Evolutionary conservation across 2,797 vertebrate species (phyloP).

Genomic region (Paratrypauchen microcephalus): DNA sequence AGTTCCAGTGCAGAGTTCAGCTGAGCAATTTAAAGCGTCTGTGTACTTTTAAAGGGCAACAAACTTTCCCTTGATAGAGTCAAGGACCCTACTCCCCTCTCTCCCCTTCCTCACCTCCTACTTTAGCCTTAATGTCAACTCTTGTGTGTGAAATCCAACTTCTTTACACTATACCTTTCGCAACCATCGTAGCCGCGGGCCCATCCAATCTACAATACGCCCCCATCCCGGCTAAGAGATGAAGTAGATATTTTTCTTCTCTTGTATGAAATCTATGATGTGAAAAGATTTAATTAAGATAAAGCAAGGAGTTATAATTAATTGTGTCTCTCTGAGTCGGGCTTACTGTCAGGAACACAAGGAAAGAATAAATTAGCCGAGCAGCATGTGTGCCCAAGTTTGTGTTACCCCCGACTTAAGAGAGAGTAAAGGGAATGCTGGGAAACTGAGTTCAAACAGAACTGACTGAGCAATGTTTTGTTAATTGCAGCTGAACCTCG

Average conservation of each 20-base stretch:
- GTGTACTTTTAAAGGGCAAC: conserved; percentile 70
- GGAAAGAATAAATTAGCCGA: conserved; percentile 71
- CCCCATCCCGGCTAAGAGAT: conserved; percentile 51
- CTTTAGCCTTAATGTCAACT: conserved; percentile 38
- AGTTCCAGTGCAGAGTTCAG: conserved; percentile 46
- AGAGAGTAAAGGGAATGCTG: conserved; percentile 29
- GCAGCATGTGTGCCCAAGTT: conserved; percentile 9
- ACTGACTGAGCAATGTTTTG: conserved; percentile 16
- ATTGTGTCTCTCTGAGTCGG: conserved; percentile 69
- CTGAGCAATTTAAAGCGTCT: conserved; percentile 33
- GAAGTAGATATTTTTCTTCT: conserved; percentile 71
- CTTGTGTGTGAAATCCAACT: conserved; percentile 54
- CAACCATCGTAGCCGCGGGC: conserved; percentile 49
- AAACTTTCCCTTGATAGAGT: conserved; percentile 65
- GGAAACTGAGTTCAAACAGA: conserved; percentile 38
- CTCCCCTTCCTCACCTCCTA: neutral
- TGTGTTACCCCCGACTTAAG: conserved; percentile 13
- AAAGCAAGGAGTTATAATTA: conserved; percentile 77
- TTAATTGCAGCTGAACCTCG: neutral
- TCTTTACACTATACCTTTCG: conserved; percentile 62
- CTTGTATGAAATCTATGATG: conserved; percentile 79
- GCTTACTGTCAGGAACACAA: conserved; percentile 76
- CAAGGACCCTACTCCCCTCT: conserved; percentile 31
- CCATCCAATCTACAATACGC: neutral
- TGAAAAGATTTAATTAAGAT: conserved; percentile 88